Evolutionary conservation across 2,888 invertebrate genomes (phyloP).

Genomic region (Megalurothrips usitatus): DNA sequence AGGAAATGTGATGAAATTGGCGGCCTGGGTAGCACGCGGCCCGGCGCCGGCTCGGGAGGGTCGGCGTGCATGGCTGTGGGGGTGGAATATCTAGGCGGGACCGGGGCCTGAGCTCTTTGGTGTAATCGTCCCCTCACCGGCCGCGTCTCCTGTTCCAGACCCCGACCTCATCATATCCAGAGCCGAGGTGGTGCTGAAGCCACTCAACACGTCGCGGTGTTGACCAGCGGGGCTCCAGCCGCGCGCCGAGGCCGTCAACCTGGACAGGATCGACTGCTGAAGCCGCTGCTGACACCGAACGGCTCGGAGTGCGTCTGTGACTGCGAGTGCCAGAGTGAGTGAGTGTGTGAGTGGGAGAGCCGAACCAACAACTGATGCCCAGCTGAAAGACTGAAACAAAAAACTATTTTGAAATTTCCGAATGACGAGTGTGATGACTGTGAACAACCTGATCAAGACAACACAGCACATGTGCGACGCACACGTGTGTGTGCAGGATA

Average conservation of each 20-base stretch:
- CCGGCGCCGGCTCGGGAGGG: not conserved
- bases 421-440: no score
- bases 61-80: not conserved
- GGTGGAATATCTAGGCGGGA: not conserved
- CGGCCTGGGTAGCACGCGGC: not conserved
- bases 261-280: not conserved
- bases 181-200: conserved; percentile 33
- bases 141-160: conserved; percentile 33
- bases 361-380: not conserved
- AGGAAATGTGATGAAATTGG: conserved; percentile 29
- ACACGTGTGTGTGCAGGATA: not conserved
- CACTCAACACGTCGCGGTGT: conserved; percentile 20
- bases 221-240: not conserved
- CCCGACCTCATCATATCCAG: conserved; percentile 36
- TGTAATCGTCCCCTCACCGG: not conserved
- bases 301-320: not conserved
- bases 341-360: no score
- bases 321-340: no score
- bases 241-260: not conserved
- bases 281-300: not conserved
- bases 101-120: not conserved
- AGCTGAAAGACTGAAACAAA: not conserved
- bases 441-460: no score
- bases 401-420: not conserved
- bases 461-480: not conserved